Base-by-base conservation (phyloP, 2,888 invertebrate species). In the Synergus umbraculus region DNA sequence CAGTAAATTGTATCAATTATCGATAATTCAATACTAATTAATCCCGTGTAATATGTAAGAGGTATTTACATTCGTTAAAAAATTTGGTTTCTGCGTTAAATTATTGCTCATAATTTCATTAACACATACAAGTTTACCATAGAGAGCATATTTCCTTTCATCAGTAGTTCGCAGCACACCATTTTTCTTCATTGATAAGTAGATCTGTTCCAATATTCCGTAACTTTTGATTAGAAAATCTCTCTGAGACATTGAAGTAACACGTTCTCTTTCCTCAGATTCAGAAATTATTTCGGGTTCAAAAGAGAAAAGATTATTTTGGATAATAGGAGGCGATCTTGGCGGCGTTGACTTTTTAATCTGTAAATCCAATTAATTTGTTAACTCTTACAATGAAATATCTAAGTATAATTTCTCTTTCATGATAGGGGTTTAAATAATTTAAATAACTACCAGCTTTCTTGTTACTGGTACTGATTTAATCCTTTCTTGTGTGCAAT, bases 211-310 rank as follows among this genome's bases (percentile, higher is more conserved):
- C 76, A 96, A 90, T 90, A 96, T 93, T 63, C 96, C 95, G 85
- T 95, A 95, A 90, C 95, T 96, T 77, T 95, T 93, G 29, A 96
- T 93, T 76, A 96, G 92, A 90, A 95, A 95, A 87, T 96, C 95
- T 66, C 96, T 92, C 89, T 96, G 95, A 10, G 95, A 94, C 82
- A 96, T 90, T 81, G 93, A 92, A 84, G 94, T 94, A 69, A 95
- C 90, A 4, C 96, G 93, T 87, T 96, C 95, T 22, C 95, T 94
- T 89, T 97, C 97, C 87, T 97, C 97, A 13, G 95, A 92, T 89
- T 95, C 94, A 81, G 95, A 92, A 86, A 96, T 95, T n/a, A 93
- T 93, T 87, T 94, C 95, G 0, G 96, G 95, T 86, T 95, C 94
- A 89, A 94, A 95, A 0, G 95, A 95, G 87, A 93, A 92, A 90